These are phyloP conservation scores for Cheilosia grossa DNA, from an alignment of 2,888 invertebrate species.

Conservation along the genomic window DNA sequence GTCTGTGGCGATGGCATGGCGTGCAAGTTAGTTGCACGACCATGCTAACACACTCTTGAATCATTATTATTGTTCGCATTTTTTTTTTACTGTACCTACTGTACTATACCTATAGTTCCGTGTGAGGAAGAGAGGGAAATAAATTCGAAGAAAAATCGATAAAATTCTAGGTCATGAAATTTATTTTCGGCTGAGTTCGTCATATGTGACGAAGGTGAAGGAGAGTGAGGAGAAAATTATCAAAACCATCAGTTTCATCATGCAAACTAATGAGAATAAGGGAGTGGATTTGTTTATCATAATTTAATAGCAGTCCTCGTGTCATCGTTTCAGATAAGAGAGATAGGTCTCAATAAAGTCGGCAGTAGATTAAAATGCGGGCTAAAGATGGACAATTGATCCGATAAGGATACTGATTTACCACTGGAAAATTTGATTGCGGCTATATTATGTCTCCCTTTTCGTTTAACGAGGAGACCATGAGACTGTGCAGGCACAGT, in stretches of 20 bases:
- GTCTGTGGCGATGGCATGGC: not conserved
- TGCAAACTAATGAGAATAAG: not conserved
- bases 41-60: constrained; percentile 8
- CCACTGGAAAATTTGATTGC: no score
- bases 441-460: no score
- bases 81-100: not conserved
- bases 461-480: no score
- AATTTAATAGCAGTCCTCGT: not conserved
- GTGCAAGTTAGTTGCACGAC: constrained; percentile 8
- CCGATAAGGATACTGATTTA: no score
- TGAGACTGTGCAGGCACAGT: no score
- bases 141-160: constrained; percentile 25
- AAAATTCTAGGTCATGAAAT: constrained; percentile 41
- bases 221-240: not conserved
- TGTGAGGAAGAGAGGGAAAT: not conserved
- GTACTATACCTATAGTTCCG: not conserved
- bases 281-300: constrained; percentile 6
- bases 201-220: constrained; percentile 5
- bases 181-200: not conserved
- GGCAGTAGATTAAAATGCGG: no score
- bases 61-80: constrained; percentile 10
- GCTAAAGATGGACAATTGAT: no score
- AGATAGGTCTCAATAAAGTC: no score
- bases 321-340: not conserved
- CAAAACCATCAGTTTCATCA: constrained; percentile 7